Evolutionary conservation across 2,888 invertebrate species (phyloP).

Genomic region (Himalopsyche japonica): DNA sequence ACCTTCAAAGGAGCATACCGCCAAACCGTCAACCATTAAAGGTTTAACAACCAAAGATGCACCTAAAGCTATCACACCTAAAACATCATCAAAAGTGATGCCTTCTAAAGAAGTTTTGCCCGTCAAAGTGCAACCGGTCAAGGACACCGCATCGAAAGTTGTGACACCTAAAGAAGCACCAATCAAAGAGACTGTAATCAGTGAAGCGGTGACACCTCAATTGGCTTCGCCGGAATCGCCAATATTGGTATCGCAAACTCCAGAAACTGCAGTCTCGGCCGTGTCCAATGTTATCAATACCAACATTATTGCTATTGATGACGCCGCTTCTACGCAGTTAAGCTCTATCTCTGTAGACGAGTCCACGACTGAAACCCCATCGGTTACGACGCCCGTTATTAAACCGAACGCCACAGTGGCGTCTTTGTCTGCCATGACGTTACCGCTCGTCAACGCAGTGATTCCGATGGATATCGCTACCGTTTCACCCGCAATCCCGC

Average conservation of each 20-base stretch:
- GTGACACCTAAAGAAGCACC: constrained; percentile 41
- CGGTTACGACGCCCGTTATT: neutral
- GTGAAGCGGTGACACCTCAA: neutral
- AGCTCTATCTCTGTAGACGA: neutral
- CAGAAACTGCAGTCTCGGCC: neutral
- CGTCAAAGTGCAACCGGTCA: neutral
- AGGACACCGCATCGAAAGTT: constrained; percentile 43
- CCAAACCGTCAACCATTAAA: neutral
- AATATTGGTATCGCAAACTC: neutral
- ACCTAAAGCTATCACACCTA: neutral
- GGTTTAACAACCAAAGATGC: neutral
- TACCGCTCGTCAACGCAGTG: constrained; percentile 9
- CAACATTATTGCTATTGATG: neutral
- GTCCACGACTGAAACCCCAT: neutral
- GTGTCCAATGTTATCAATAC: neutral
- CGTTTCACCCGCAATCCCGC: constrained; percentile 50
- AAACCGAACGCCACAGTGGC: neutral
- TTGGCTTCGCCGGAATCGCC: constrained; percentile 44
- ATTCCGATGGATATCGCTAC: neutral
- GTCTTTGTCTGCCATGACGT: constrained; percentile 5
- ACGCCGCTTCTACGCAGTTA: neutral
- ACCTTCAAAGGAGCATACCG: neutral
- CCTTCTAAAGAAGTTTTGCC: neutral
- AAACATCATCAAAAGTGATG: neutral
- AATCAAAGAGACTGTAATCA: neutral